These are phyloP conservation scores for Sphaerodactylus townsendi DNA, from an alignment of 2,113 vertebrate species.

Conservation along the genomic window DNA sequence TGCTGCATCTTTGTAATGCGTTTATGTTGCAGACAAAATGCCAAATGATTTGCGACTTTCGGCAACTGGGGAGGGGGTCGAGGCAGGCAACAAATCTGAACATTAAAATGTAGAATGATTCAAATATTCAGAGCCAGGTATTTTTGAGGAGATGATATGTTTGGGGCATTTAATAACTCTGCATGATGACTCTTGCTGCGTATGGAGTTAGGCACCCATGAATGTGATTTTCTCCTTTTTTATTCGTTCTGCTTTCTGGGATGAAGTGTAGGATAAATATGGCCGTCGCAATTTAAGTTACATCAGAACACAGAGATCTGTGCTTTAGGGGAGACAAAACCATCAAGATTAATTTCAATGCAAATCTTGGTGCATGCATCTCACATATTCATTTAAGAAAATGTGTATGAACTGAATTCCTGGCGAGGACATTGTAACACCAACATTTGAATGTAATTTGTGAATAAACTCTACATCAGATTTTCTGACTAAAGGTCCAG, in stretches of 20 bases:
- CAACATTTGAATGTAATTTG: too few relatives aligned
- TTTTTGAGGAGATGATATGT: conserved; percentile 51
- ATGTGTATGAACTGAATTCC: too few relatives aligned
- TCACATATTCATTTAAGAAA: too few relatives aligned
- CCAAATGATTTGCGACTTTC: conserved; percentile 65
- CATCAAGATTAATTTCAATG: too few relatives aligned
- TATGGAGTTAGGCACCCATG: conserved; percentile 16
- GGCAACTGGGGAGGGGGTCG: neutral
- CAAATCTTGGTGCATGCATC: too few relatives aligned
- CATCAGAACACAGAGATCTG: too few relatives aligned
- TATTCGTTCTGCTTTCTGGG: neutral
- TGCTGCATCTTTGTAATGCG: conserved; percentile 57
- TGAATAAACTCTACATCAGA: too few relatives aligned
- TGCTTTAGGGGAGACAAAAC: too few relatives aligned
- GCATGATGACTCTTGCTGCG: conserved; percentile 43
- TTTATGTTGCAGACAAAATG: conserved; percentile 63
- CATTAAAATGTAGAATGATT: conserved; percentile 65
- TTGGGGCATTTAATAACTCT: conserved; percentile 55
- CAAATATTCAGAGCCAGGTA: conserved; percentile 32
- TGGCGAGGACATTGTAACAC: too few relatives aligned
- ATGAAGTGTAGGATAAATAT: conserved; percentile 11
- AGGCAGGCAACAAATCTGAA: conserved; percentile 58
- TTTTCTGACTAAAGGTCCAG: too few relatives aligned
- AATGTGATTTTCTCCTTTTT: conserved; percentile 26
- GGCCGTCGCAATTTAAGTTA: neutral